Percentiles rank a stretch among this genome's conserved stretches.
phyloP scores from a whole-genome alignment of 1,140 invertebrate species.

The Lutraria rhynchaena region DNA sequence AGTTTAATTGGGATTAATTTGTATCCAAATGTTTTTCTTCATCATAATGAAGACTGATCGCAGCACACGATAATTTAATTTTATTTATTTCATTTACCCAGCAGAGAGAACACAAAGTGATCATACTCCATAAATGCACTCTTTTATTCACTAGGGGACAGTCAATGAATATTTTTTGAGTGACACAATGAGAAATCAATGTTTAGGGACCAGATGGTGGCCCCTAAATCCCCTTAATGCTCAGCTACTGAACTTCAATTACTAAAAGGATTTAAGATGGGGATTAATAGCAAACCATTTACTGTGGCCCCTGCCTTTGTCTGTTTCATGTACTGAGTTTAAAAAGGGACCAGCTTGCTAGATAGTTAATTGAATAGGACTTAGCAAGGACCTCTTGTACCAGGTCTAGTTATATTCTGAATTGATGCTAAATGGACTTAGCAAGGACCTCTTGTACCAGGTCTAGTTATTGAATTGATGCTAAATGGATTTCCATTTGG shows the following conservation, averaged over 20 bases:
- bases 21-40: too few relatives aligned
- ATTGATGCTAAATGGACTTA: too few relatives aligned
- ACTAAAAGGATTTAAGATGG: slow-evolving; percentile 18
- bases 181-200: slow-evolving; percentile 18
- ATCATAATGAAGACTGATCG: too few relatives aligned
- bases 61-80: too few relatives aligned
- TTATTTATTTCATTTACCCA: too few relatives aligned
- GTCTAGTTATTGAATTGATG: too few relatives aligned
- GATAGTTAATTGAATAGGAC: slow-evolving; percentile 28
- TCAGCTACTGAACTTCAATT: slow-evolving; percentile 24
- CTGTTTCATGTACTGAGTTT: not conserved
- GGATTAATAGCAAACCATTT: slow-evolving; percentile 36
- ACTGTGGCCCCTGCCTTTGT: slow-evolving; percentile 5
- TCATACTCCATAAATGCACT: too few relatives aligned
- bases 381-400: slow-evolving; percentile 6
- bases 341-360: not conserved
- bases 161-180: slow-evolving; percentile 36
- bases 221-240: slow-evolving; percentile 43
- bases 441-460: too few relatives aligned
- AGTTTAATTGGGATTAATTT: too few relatives aligned
- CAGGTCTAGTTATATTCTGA: not conserved
- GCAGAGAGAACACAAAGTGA: too few relatives aligned
- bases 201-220: slow-evolving; percentile 25
- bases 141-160: too few relatives aligned
- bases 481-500: too few relatives aligned